phyloP scores from a whole-genome alignment of 2,888 invertebrate genomes.

The Spilarctia lutea region DNA sequence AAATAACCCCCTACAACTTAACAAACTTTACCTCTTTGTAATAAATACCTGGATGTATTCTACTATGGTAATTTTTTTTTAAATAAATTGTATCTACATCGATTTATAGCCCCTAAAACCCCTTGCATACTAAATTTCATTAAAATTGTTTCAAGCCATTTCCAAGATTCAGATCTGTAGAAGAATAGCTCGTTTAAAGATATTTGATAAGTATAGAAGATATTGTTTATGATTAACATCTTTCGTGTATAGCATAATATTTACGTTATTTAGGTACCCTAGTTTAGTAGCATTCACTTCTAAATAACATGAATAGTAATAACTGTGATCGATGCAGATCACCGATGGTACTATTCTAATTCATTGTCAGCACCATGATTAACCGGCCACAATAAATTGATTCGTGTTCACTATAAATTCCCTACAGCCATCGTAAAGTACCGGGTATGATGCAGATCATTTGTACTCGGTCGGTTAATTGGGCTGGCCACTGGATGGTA shows the following conservation, averaged over 20 bases:
- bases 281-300: background rate
- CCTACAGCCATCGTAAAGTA: constrained; percentile 51
- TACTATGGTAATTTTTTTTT: too few relatives aligned
- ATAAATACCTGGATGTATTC: too few relatives aligned
- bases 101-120: too few relatives aligned
- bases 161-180: too few relatives aligned
- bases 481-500: constrained; percentile 37
- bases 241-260: background rate
- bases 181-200: too few relatives aligned
- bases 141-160: too few relatives aligned
- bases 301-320: constrained; percentile 47
- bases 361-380: constrained; percentile 58
- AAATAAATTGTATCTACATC: too few relatives aligned
- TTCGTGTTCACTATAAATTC: constrained; percentile 56
- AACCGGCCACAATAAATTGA: constrained; percentile 57
- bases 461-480: constrained; percentile 57
- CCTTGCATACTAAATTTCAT: too few relatives aligned
- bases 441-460: constrained; percentile 49
- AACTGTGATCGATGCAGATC: constrained; percentile 55
- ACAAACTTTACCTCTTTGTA: too few relatives aligned
- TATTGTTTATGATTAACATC: background rate
- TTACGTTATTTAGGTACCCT: background rate
- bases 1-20: too few relatives aligned
- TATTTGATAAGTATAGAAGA: too few relatives aligned
- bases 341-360: constrained; percentile 56